A percentile compares a stretch with the other conserved stretches of the same genome.
phyloP scores from a whole-genome alignment of 2,888 invertebrate species.

The Parasteatoda lunata region DNA sequence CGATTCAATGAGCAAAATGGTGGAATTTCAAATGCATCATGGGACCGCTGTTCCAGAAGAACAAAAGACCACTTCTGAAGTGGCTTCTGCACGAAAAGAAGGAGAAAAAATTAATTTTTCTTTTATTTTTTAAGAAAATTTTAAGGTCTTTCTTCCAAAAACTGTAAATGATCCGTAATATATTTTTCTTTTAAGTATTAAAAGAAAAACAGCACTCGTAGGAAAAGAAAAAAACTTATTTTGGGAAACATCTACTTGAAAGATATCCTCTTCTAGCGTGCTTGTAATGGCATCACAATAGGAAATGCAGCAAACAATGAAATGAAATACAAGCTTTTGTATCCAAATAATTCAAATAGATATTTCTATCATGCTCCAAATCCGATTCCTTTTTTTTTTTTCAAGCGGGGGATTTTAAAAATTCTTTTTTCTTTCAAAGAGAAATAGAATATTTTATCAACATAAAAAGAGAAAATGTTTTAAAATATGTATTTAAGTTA shows the following conservation, averaged over 20 bases:
- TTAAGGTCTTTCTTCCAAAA: constrained; percentile 43
- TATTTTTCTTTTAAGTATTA: constrained; percentile 41
- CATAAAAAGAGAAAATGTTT: too few species aligned
- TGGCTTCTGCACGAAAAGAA: constrained; percentile 11
- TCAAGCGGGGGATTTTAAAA: too few species aligned
- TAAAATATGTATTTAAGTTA: too few species aligned
- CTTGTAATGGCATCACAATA: neutral
- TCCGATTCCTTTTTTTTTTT: too few species aligned
- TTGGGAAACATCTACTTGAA: constrained; percentile 8
- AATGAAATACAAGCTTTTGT: neutral
- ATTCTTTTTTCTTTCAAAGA: too few species aligned
- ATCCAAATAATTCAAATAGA: too few species aligned
- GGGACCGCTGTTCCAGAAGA: constrained; percentile 41
- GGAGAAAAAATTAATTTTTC: constrained; percentile 45
- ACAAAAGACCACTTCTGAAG: constrained; percentile 44
- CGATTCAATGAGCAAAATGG: constrained; percentile 59
- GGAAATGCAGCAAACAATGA: neutral
- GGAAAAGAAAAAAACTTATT: neutral
- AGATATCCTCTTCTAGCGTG: neutral
- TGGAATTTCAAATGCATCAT: constrained; percentile 51
- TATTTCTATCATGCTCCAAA: too few species aligned
- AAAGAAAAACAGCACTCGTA: constrained; percentile 8
- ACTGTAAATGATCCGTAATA: constrained; percentile 61
- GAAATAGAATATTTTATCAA: too few species aligned
- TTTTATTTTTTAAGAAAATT: constrained; percentile 1